Base-by-base conservation (phyloP, 1,140 invertebrate genomes). In the Drosophila repletoides region DNA sequence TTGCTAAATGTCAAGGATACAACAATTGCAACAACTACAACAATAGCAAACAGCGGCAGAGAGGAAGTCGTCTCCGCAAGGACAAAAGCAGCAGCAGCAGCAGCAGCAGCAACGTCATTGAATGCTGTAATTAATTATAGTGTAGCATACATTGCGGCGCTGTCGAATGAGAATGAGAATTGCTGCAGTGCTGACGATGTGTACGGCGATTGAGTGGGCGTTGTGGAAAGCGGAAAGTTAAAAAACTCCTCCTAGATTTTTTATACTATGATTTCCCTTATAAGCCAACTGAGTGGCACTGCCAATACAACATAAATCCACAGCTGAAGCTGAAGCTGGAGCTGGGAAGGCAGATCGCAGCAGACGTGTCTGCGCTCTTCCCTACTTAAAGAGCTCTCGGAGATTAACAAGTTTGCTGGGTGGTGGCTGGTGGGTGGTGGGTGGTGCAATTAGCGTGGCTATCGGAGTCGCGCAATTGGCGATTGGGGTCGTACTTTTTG, bases 51-150 rank as follows among this genome's bases (percentile, higher is more conserved):
- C 51, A 40, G n/a, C 28, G 59, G 24, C 49, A 58, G 52, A 33
- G 56, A 34, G 36, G 68, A 10, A 29, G 19, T 7, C 28, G 41
- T 38, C 17, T 5, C 48, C 3, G 26, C 60, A 56, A 46, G 41
- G 33, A 65, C 15, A 34, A 2, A 2, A 61, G 19, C 12, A 34
- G 55, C 10, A 38, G 7, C n/a, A 45, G 36, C 21, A 22, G 17
- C 46, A 45, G 41, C 19, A 33, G 29, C 43, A 21, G 29, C 65
- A 46, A 49, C 34, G 67, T 60, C 48, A 76, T 76, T 58, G 74
- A 76, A 79, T 65, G 69, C 74, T 70, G 75, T 73, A 79, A 79
- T 79, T 79, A 79, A 79, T 79, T 79, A 79, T 79, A 70, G 75
- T 79, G 76, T 56, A 53, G 70, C 75, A 74, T 72, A 65, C 59